These are phyloP conservation scores for Clarias laeviceps DNA, from an alignment of 2,797 vertebrate genomes.

Conservation along the genomic window DNA sequence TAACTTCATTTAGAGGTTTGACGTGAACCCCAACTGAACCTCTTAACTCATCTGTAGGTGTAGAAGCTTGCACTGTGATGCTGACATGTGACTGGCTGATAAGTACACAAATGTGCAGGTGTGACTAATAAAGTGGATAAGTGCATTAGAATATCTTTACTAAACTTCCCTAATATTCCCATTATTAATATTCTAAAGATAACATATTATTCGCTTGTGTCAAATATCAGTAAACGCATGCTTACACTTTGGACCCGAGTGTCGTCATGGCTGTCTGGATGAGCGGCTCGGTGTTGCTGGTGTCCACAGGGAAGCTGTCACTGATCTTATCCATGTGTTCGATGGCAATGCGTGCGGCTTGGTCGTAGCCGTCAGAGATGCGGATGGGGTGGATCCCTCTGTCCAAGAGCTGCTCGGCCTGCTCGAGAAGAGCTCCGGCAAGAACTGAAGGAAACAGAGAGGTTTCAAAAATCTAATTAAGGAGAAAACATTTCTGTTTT, in stretches of 20 bases:
- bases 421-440: conserved; percentile 91
- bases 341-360: conserved; percentile 88
- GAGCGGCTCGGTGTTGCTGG: conserved; percentile 85
- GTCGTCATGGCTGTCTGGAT: conserved; percentile 98
- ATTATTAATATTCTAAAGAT: background rate
- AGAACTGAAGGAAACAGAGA: conserved; percentile 75
- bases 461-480: background rate
- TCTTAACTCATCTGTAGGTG: background rate
- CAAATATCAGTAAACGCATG: conserved; percentile 23
- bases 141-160: background rate
- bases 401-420: conserved; percentile 93
- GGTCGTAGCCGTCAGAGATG: conserved; percentile 94
- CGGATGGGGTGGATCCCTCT: conserved; percentile 95
- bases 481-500: background rate
- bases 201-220: background rate
- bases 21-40: background rate
- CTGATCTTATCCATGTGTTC: conserved; percentile 89
- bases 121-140: background rate
- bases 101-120: background rate
- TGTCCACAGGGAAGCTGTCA: conserved; percentile 87
- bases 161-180: background rate
- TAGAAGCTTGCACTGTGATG: background rate
- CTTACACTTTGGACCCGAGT: conserved; percentile 96
- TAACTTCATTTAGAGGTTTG: background rate
- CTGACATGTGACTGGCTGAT: background rate